A percentile compares a stretch with the other conserved stretches of the same genome.
Conservation (phyloP, 2,797 vertebrate genomes). For the Spea hammondii region DNA sequence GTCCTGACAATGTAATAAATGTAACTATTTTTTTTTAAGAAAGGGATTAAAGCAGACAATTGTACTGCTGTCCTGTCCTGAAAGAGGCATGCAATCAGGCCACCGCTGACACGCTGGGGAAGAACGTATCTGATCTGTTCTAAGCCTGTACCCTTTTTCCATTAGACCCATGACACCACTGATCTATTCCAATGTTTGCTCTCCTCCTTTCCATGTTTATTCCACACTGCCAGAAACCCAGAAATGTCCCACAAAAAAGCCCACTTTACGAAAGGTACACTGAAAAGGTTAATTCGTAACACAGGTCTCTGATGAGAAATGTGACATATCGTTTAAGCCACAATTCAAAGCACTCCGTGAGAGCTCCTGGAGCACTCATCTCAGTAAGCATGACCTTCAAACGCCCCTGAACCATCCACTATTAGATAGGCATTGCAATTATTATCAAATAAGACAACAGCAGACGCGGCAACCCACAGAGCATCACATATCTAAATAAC, state of each 20-base stretch:
- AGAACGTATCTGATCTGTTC: too few species aligned
- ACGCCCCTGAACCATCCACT: background rate
- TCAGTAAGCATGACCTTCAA: constrained; percentile 8
- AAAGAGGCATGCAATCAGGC: too few species aligned
- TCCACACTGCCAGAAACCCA: too few species aligned
- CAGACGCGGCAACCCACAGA: background rate
- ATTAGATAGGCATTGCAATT: constrained; percentile 1
- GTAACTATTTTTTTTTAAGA: too few species aligned
- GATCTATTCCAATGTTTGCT: too few species aligned
- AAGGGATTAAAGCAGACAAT: too few species aligned
- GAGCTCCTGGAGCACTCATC: background rate
- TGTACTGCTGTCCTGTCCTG: too few species aligned
- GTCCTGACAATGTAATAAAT: too few species aligned
- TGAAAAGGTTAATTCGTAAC: background rate
- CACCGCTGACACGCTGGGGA: too few species aligned
- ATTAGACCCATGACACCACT: too few species aligned
- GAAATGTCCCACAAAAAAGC: background rate
- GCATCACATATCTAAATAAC: background rate
- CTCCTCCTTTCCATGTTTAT: too few species aligned
- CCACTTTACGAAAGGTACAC: background rate
- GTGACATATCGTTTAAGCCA: background rate
- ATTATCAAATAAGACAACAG: constrained; percentile 1
- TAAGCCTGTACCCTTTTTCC: too few species aligned
- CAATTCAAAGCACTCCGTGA: background rate
- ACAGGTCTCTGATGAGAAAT: background rate